Base-by-base conservation (phyloP, 2,888 invertebrate species). In the Cerceris ruficornis region DNA sequence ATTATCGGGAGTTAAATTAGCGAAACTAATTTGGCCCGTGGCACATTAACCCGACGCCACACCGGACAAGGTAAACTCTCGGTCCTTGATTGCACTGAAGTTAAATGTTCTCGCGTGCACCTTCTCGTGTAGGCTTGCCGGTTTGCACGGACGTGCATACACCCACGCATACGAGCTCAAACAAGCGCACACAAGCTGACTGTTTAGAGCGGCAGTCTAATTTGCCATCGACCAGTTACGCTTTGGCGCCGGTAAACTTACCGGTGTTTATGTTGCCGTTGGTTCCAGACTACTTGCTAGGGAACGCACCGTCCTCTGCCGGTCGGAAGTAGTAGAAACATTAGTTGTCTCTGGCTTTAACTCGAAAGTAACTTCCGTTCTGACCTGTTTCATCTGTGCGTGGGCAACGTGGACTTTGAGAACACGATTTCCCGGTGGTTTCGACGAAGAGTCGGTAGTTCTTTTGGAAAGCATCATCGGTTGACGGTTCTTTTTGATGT, bases 11-110 rank as follows among this genome's bases (percentile, higher is more conserved):
- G 77, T 78, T 68, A 80, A 80, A 80, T 80, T 80, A 80, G 80
- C 80, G 78, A 78, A 80, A 80, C 80, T 80, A 80, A 80, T 80
- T 80, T 78, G 70, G 59, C 67, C 78, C 60, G 80, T 67, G 74
- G 57, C 70, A 67, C 83, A 83, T 83, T 83, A 83, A 75, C 78
- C 78, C 60, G 75, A 78, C 83, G 66, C 66, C 78, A 67, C 73
- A 64, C 69, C 49, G 81, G 73, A 75, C 84, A 84, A 84, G 81
- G 84, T 82, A 82, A 84, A 84, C 76, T 77, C 74, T 70, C 59
- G 59, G 69, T 57, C 75, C 66, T 77, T 84, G 84, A 84, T 84
- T 84, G 84, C 82, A 59, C 58, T 73, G 58, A 28, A 72, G 77
- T 84, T 82, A 80, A 82, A 84, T 71, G 79, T 80, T 82, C 77